Evolutionary conservation across 1,140 invertebrate species (phyloP), one percentile per base, ranked within the genome.

Genomic region (Harpegnathos saltator): DNA sequence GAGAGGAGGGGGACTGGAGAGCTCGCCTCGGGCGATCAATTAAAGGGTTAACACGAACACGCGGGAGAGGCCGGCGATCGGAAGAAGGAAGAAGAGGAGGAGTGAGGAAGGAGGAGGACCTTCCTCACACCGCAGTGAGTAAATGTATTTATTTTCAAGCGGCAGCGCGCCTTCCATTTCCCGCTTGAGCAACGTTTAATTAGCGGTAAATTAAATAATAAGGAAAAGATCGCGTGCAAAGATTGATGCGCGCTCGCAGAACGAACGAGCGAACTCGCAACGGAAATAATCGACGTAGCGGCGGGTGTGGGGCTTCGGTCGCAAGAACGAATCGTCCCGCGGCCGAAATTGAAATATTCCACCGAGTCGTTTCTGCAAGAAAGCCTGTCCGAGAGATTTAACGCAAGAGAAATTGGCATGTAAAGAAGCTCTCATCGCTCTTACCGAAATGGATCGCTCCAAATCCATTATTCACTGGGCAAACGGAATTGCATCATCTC

Each of bases 21-120:
- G 59, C 48, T 62, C 80, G 81, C 75, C 73, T 71, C 66, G 54
- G 61, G n/a, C 71, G 82, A 87, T 87, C 82, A 83, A 87, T 87
- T 22, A 75, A 84, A 87, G 73, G 66, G 62, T 63, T 71, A 82
- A 74, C 54, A 59, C 80, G 72, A 65, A 85, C 72, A 84, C 63
- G 81, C 80, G 85, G 58, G 54, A 24, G 66, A 62, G 24, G 71
- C 48, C 24, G 44, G 50, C 50, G 26, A 24, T 81, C 22, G 29
- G 33, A 44, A 44, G 38, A 9, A 44, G 38, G 38, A 44, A 44
- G 38, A 44, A 9, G 38, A 44, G 38, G 38, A 44, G 38, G 38
- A 44, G 38, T 3, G 38, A 9, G 38, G 38, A 44, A 11, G 14
- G 33, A 14, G 29, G 54, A 22, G 78, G n/a, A 26, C 29, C 80